These are phyloP conservation scores for Cetoscarus ocellatus DNA, from an alignment of 2,797 vertebrate species.

Conservation along the genomic window DNA sequence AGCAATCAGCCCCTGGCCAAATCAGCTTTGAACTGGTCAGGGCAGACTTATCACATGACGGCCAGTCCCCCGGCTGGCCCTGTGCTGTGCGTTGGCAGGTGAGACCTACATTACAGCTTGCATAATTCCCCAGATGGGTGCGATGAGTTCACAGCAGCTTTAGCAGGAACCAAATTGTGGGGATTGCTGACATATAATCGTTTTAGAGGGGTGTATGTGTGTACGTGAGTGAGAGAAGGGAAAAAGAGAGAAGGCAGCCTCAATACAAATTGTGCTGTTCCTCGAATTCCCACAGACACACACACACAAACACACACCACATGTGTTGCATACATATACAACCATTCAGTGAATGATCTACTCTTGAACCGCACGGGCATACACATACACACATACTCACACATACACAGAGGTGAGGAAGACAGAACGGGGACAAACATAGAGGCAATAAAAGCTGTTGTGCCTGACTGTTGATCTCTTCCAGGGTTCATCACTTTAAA, in stretches of 20 bases:
- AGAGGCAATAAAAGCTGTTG: constrained; percentile 72
- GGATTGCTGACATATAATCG: constrained; percentile 86
- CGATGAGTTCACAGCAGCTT: constrained; percentile 85
- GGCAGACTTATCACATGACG: constrained; percentile 84
- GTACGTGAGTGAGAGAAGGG: constrained; percentile 9
- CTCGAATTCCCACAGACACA: constrained; percentile 36
- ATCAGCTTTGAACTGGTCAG: constrained; percentile 86
- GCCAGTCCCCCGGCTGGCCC: constrained; percentile 71
- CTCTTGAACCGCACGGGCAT: constrained; percentile 21
- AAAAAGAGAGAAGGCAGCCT: constrained; percentile 48
- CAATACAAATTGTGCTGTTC: constrained; percentile 64
- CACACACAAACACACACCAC: constrained; percentile 32
- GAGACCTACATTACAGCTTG: constrained; percentile 80
- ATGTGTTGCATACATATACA: constrained; percentile 38
- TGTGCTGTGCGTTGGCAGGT: constrained; percentile 78
- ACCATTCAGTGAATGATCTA: constrained; percentile 39
- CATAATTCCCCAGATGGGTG: constrained; percentile 86
- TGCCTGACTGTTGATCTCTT: constrained; percentile 76
- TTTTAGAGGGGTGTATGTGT: constrained; percentile 75
- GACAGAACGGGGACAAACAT: constrained; percentile 83
- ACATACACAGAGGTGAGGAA: constrained; percentile 68
- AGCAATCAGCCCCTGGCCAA: constrained; percentile 79
- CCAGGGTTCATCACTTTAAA: constrained; percentile 80
- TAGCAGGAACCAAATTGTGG: constrained; percentile 82
- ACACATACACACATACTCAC: constrained; percentile 13